A percentile compares a stretch with the other conserved stretches of the same genome.
Conservation (phyloP, 2,113 vertebrate species). For the Poeciliopsis occidentalis region DNA sequence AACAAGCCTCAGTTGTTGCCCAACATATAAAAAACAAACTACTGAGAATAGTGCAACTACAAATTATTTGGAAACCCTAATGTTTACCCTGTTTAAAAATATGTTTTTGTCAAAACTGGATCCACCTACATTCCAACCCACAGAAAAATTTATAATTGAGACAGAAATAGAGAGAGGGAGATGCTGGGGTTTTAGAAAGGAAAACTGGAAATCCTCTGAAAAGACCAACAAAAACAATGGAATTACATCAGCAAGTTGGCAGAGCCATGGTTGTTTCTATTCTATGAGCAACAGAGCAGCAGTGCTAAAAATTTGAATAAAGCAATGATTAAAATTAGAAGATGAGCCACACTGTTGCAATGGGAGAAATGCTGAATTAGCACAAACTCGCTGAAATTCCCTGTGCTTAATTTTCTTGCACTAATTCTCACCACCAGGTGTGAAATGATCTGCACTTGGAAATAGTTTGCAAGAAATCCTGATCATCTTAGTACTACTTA, state of each 20-base stretch:
- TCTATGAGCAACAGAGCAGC: not conserved
- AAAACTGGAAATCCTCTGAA: not conserved
- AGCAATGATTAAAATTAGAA: not conserved
- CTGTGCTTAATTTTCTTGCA: too few relatives aligned
- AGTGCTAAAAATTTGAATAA: not conserved
- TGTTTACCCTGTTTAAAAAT: not conserved
- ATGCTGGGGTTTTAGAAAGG: not conserved
- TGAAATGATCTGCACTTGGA: too few relatives aligned
- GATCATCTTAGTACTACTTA: too few relatives aligned
- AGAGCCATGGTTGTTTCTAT: not conserved
- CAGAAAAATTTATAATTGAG: not conserved
- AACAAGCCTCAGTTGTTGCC: not conserved
- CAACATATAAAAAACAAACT: too few relatives aligned
- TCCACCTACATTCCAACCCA: not conserved
- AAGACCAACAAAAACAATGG: not conserved
- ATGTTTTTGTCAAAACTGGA: conserved; percentile 2
- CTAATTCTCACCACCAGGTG: too few relatives aligned
- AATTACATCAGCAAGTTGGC: not conserved
- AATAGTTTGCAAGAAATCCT: too few relatives aligned
- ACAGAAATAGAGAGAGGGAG: too few relatives aligned
- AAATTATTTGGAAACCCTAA: too few relatives aligned
- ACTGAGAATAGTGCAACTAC: too few relatives aligned
- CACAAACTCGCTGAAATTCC: too few relatives aligned
- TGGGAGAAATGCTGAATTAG: too few relatives aligned
- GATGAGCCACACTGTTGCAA: not conserved